Conservation (phyloP, 2,888 invertebrate species). For the Trilocha varians region DNA sequence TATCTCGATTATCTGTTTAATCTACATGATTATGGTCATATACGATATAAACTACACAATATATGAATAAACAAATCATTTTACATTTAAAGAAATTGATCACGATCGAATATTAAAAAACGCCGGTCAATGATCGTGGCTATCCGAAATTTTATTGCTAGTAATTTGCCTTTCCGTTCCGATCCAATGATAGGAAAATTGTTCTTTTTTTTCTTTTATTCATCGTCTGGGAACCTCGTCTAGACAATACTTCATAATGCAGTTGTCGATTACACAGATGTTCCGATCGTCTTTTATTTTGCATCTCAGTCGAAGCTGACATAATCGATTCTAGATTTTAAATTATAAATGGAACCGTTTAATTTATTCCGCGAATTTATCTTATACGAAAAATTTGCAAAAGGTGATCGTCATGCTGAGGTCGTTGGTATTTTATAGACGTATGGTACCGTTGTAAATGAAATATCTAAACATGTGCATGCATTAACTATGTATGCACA, state of each 20-base stretch:
- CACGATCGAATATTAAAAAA: conserved; percentile 11
- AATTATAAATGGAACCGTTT: not conserved
- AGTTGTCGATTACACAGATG: conserved; percentile 1
- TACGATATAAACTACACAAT: not conserved
- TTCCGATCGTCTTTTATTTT: conserved; percentile 5
- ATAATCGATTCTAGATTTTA: not conserved
- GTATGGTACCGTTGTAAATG: not conserved
- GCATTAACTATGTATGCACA: not conserved
- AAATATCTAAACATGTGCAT: not conserved
- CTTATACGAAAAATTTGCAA: not conserved
- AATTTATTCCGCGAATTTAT: not conserved
- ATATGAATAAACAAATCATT: not conserved
- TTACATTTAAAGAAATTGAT: conserved; percentile 14
- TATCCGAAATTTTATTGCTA: conserved; percentile 30
- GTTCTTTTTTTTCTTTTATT: not conserved
- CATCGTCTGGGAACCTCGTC: not conserved
- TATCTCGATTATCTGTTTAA: not conserved
- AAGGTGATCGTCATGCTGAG: not conserved
- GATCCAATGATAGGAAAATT: conserved; percentile 18
- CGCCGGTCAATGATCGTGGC: conserved; percentile 19
- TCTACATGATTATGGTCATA: not conserved
- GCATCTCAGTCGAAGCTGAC: conserved; percentile 1
- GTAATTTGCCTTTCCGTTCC: conserved; percentile 31
- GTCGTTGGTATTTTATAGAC: not conserved
- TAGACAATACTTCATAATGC: not conserved